phyloP scores from a whole-genome alignment of 2,888 invertebrate species.

The Lobophora halterata region DNA sequence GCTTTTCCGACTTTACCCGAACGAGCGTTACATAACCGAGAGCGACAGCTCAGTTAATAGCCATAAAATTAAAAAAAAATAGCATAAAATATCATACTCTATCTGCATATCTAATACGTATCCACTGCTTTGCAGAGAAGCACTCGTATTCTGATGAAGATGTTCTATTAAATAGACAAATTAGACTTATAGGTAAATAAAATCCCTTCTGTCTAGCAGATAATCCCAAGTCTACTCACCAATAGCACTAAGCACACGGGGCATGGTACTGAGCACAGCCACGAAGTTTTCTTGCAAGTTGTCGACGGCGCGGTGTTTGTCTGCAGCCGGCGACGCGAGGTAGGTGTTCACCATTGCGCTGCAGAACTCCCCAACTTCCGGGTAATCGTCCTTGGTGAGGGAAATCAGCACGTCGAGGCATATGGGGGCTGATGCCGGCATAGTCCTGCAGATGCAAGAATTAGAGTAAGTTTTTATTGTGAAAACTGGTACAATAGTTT shows the following conservation, averaged over 20 bases:
- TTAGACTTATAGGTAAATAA: no score
- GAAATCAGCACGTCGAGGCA: slow-evolving; percentile 85
- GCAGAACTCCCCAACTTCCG: slow-evolving; percentile 72
- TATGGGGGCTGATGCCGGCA: slow-evolving; percentile 81
- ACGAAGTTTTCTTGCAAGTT: slow-evolving; percentile 82
- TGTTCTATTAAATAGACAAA: no score
- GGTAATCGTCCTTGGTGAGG: slow-evolving; percentile 83
- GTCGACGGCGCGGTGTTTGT: slow-evolving; percentile 68
- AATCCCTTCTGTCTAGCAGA: no score
- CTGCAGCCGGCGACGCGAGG: slow-evolving; percentile 45
- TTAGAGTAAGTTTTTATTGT: not conserved
- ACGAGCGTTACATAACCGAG: no score
- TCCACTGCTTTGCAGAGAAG: no score
- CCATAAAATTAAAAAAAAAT: no score
- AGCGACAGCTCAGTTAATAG: no score
- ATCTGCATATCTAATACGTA: no score
- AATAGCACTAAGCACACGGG: slow-evolving; percentile 83
- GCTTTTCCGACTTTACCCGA: no score
- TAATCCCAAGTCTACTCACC: slow-evolving; percentile 54
- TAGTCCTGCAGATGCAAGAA: slow-evolving; percentile 65
- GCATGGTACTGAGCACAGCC: slow-evolving; percentile 80
- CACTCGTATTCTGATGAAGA: no score
- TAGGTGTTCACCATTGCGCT: slow-evolving; percentile 57
- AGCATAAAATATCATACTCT: no score
- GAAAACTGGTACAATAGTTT: not conserved